Percentiles rank a stretch among this genome's conserved stretches.
These are phyloP conservation scores for Medauroidea extradentata DNA, from an alignment of 1,140 invertebrate genomes.

Conservation along the genomic window DNA sequence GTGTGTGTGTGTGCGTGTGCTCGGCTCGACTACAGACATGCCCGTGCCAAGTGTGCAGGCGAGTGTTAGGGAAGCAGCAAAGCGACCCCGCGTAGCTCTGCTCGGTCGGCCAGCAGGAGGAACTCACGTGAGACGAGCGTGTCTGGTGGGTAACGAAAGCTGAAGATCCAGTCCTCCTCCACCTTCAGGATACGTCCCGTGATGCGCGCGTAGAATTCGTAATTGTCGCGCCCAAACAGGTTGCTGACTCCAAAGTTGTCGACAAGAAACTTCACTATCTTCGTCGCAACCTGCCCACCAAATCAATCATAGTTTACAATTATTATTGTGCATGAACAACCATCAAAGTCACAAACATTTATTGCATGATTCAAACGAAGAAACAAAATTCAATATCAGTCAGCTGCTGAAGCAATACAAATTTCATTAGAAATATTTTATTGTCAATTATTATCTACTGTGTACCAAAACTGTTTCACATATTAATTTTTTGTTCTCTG, in stretches of 20 bases:
- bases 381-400: no score
- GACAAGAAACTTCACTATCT: slow-evolving; percentile 93
- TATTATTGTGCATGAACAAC: no score
- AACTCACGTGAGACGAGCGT: slow-evolving; percentile 69
- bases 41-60: no score
- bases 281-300: slow-evolving; percentile 71
- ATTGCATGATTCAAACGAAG: no score
- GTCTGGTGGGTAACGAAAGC: slow-evolving; percentile 85
- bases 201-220: slow-evolving; percentile 94
- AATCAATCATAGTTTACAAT: no score
- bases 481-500: no score
- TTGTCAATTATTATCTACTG: no score
- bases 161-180: slow-evolving; percentile 92
- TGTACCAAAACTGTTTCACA: no score
- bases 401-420: no score
- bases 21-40: neutral
- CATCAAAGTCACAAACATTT: no score
- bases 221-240: slow-evolving; percentile 92
- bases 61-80: neutral
- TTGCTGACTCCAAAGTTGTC: slow-evolving; percentile 95
- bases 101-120: neutral
- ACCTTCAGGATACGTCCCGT: slow-evolving; percentile 89
- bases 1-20: neutral
- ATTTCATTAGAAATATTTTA: no score
- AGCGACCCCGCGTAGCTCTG: neutral